phyloP scores from a whole-genome alignment of 2,888 invertebrate genomes.

The Euplagia quadripunctaria region DNA sequence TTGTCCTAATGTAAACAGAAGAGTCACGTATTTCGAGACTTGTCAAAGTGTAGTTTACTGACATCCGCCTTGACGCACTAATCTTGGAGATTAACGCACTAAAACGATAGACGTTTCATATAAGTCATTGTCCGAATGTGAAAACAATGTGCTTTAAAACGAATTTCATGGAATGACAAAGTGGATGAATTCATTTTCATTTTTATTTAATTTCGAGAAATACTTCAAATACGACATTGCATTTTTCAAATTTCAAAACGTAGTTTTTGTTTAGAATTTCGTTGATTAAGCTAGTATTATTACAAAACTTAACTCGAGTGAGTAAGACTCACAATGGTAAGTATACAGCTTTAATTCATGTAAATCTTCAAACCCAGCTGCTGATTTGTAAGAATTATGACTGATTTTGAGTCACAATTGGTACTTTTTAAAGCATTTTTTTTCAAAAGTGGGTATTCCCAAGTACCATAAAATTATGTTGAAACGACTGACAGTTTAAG shows the following conservation, averaged over 20 bases:
- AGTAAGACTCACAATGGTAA: background rate
- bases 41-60: slow-evolving; percentile 75
- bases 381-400: background rate
- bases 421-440: too few species aligned
- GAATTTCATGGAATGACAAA: slow-evolving; percentile 49
- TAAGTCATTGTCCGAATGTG: slow-evolving; percentile 69
- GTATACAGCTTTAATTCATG: background rate
- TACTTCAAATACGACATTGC: background rate
- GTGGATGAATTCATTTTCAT: slow-evolving; percentile 24
- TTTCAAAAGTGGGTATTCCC: too few species aligned
- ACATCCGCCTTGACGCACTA: slow-evolving; percentile 75
- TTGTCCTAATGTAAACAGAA: slow-evolving; percentile 73
- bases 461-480: too few species aligned
- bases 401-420: background rate
- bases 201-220: slow-evolving; percentile 16
- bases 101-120: slow-evolving; percentile 67
- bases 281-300: background rate
- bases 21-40: slow-evolving; percentile 70
- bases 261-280: background rate
- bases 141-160: slow-evolving; percentile 57
- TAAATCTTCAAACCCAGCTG: background rate
- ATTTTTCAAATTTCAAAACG: background rate
- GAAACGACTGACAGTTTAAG: too few species aligned
- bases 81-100: slow-evolving; percentile 73
- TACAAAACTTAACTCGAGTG: background rate